These are phyloP conservation scores for Polypterus bichir DNA, from an alignment of 2,113 vertebrate species.

Conservation along the genomic window DNA sequence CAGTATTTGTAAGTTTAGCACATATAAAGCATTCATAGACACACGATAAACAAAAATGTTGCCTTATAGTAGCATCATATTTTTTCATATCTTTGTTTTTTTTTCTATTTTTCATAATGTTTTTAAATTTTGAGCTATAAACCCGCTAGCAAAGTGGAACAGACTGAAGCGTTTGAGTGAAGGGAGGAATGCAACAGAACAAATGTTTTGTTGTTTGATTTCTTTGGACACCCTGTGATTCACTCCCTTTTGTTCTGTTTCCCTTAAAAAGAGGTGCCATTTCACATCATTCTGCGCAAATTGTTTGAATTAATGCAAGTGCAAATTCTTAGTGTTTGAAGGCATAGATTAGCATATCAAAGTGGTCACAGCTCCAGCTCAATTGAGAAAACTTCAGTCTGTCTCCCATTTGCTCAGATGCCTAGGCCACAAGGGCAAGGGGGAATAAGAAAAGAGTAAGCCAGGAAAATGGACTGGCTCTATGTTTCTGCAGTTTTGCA, in stretches of 20 bases:
- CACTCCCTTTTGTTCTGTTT: conserved; percentile 53
- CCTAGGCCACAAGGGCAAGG: conserved; percentile 64
- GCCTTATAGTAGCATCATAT: too few species aligned
- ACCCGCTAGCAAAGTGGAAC: too few species aligned
- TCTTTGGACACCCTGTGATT: conserved; percentile 37
- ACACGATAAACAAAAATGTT: too few species aligned
- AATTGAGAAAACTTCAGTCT: conserved; percentile 70
- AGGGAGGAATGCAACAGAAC: conserved; percentile 41
- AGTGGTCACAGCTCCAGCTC: conserved; percentile 69
- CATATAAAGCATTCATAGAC: too few species aligned
- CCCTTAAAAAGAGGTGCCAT: conserved; percentile 53
- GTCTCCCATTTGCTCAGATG: conserved; percentile 70
- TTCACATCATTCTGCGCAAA: conserved; percentile 69
- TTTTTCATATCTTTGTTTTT: too few species aligned
- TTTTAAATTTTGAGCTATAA: too few species aligned
- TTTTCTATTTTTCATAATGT: too few species aligned
- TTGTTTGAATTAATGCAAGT: conserved; percentile 80
- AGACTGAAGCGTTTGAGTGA: conserved; percentile 14
- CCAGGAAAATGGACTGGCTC: conserved; percentile 57
- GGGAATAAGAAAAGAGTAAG: conserved; percentile 54
- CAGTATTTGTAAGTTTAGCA: too few species aligned
- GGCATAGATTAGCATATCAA: conserved; percentile 86
- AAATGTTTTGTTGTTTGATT: conserved; percentile 48
- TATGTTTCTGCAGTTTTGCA: conserved; percentile 52
- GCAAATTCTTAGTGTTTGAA: conserved; percentile 83